Base-by-base conservation (phyloP, 2,797 vertebrate genomes). In the Galago senegalensis region DNA sequence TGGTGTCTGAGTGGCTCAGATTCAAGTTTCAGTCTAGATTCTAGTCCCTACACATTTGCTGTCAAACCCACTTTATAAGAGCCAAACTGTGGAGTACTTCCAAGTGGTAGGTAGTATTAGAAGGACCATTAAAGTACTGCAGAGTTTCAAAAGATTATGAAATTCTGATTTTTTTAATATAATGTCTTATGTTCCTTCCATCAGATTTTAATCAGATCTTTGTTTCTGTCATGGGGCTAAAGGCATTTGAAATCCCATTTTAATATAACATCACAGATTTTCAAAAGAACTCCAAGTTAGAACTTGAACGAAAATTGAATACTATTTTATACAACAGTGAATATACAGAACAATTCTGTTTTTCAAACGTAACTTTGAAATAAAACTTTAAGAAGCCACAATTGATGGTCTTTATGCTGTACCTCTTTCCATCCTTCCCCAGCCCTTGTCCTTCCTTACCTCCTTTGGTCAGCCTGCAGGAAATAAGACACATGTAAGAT, bases 81-180 rank as follows among this genome's bases (percentile, higher is more conserved):
- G 97, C 96, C 96, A 97, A 94, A 95, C 89, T 85, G 84, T 97
- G 94, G 96, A 96, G 88, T 72, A 63, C 72, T 95, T 97, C 95
- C 97, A 97, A 97, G 69, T 96, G 95, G 90, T 97, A 95, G 89
- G 96, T 93, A 97, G 95, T 97, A 98, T 97, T 98, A 97, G 97
- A 97, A 96, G 94, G 85, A 91, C 96, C 95, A 97, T 97, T 97
- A 97, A 97, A 97, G 75, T 94, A 94, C 69, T 94, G 34, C 34
- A 92, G 87, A 94, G 65, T 88, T 96, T 95, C 88, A 92, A 87
- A 97, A 89, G 87, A 95, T 87, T 91, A 73, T 92, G 23, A 77
- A 97, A 93, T 96, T 94, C 69, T 93, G 37, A 43, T 76, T 76
- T 97, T 91, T 89, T 88, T 60, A 84, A 70, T 34, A 65, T 91